A percentile compares a stretch with the other conserved stretches of the same genome.
phyloP scores from a whole-genome alignment of 2,797 vertebrate species.

The Manis javanica region DNA sequence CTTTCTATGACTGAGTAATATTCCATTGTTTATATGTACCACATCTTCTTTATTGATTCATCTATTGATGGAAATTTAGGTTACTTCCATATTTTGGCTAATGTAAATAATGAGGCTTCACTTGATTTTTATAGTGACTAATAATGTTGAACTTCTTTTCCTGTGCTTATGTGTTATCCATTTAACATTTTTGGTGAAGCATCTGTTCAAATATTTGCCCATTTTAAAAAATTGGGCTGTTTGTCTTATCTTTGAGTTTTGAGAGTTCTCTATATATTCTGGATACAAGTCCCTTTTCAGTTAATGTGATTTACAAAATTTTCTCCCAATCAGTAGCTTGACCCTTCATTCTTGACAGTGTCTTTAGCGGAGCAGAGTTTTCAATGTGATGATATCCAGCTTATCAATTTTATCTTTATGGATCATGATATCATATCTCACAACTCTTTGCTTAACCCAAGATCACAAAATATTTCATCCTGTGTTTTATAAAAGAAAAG shows the following conservation, averaged over 20 bases:
- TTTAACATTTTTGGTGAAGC: not conserved
- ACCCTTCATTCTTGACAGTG: not conserved
- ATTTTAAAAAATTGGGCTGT: not conserved
- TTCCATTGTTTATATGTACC: too few species aligned
- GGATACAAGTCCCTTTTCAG: not conserved
- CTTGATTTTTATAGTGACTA: not conserved
- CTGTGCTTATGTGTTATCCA: not conserved
- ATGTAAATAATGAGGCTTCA: too few species aligned
- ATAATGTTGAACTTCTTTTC: not conserved
- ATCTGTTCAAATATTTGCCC: not conserved
- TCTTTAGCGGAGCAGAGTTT: not conserved
- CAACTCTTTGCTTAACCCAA: not conserved
- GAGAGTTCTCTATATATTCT: not conserved
- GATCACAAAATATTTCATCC: not conserved
- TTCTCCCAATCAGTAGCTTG: not conserved
- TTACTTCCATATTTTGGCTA: too few species aligned
- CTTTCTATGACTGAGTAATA: too few species aligned
- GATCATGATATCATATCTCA: not conserved
- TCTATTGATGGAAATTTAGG: too few species aligned
- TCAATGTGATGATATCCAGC: not conserved
- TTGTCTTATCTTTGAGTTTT: slow-evolving; percentile 9
- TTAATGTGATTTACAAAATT: slow-evolving; percentile 10
- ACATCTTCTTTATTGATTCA: too few species aligned
- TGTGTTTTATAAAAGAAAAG: not conserved
- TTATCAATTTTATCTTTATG: slow-evolving; percentile 7